Evolutionary conservation across 1,140 invertebrate species (phyloP).

Genomic region (Matsumurasca onukii): DNA sequence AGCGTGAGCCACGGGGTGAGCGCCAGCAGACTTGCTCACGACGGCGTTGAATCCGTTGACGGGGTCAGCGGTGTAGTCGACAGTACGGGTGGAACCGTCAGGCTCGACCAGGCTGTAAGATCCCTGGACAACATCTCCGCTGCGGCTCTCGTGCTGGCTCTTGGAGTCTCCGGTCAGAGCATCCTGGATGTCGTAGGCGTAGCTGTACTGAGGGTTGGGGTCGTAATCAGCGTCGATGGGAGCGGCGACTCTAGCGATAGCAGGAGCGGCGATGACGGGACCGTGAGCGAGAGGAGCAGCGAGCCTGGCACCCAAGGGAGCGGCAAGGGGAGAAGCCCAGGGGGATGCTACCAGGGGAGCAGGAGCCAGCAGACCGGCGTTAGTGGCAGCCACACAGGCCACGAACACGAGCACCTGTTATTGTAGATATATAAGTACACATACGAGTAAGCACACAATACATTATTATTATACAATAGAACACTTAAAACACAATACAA

Average conservation of each 20-base stretch:
- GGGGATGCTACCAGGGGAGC: conserved; percentile 37
- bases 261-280: neutral
- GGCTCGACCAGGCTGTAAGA: conserved; percentile 58
- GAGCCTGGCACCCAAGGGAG: conserved; percentile 21
- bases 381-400: conserved; percentile 42
- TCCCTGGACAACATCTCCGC: conserved; percentile 65
- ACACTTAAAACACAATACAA: too few relatives aligned
- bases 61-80: conserved; percentile 40
- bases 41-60: conserved; percentile 48
- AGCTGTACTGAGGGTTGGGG: conserved; percentile 51
- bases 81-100: conserved; percentile 44
- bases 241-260: conserved; percentile 28
- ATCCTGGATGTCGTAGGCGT: conserved; percentile 55
- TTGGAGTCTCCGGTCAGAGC: conserved; percentile 63
- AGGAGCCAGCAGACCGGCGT: conserved; percentile 41
- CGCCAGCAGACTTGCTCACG: conserved; percentile 25
- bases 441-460: too few relatives aligned
- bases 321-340: conserved; percentile 30
- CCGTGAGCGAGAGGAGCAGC: conserved; percentile 28
- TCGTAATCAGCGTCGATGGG: conserved; percentile 36
- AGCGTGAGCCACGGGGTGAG: conserved; percentile 24
- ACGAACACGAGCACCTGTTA: conserved; percentile 41
- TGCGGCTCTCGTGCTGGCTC: conserved; percentile 63
- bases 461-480: too few relatives aligned
- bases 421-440: too few relatives aligned